Conservation (phyloP, 2,888 invertebrate species). For the Tipula vernalis region DNA sequence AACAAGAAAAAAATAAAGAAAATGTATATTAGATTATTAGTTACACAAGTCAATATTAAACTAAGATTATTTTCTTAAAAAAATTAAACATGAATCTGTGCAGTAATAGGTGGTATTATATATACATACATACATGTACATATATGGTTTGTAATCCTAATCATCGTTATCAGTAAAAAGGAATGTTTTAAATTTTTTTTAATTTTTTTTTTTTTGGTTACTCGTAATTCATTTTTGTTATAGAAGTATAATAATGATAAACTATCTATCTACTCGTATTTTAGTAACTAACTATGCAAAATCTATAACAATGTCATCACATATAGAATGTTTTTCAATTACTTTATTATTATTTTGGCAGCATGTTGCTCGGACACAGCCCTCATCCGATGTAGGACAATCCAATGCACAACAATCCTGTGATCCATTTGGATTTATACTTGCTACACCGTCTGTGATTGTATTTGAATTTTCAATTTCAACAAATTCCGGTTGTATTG, state of each 20-base stretch:
- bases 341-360: conserved; percentile 43
- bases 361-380: conserved; percentile 78
- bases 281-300: background rate
- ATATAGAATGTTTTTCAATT: conserved; percentile 9
- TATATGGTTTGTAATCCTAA: background rate
- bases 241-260: background rate
- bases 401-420: conserved; percentile 66
- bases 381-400: conserved; percentile 71
- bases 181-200: background rate
- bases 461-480: conserved; percentile 49
- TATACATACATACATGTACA: background rate
- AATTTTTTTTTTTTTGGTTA: background rate
- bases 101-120: background rate
- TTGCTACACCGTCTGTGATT: conserved; percentile 35
- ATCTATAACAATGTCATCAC: conserved; percentile 6
- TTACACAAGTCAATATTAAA: background rate
- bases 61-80: background rate
- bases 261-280: background rate
- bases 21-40: background rate
- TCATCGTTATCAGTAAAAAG: background rate
- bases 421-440: conserved; percentile 36
- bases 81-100: background rate
- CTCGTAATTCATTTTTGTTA: background rate
- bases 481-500: conserved; percentile 95
- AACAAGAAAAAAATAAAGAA: background rate